Evolutionary conservation across 1,140 invertebrate genomes (phyloP).

Genomic region (Penaeus indicus): DNA sequence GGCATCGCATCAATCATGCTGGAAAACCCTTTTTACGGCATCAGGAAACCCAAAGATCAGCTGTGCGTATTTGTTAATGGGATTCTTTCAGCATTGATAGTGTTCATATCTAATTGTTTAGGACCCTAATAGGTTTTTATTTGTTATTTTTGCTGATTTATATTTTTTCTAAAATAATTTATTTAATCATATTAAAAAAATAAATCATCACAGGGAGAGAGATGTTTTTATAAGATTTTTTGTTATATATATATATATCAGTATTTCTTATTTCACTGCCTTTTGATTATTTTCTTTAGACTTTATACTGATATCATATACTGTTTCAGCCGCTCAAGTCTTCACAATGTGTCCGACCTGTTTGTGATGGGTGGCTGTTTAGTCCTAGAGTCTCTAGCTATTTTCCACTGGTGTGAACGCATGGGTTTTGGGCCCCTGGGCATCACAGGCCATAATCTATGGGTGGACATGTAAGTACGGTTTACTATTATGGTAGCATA

Average conservation of each 20-base stretch:
- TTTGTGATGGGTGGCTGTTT: slow-evolving; percentile 99
- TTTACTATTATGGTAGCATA: slow-evolving; percentile 37
- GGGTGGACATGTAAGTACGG: slow-evolving; percentile 92
- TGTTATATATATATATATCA: too few relatives aligned
- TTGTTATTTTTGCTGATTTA: too few relatives aligned
- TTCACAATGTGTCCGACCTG: slow-evolving; percentile 97
- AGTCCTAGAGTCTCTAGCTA: slow-evolving; percentile 91
- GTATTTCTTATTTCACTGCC: too few relatives aligned
- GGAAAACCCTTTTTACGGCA: slow-evolving; percentile 98
- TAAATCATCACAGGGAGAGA: too few relatives aligned
- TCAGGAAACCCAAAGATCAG: slow-evolving; percentile 92
- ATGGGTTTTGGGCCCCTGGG: slow-evolving; percentile 87
- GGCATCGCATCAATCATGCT: slow-evolving; percentile 94
- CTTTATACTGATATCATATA: too few relatives aligned
- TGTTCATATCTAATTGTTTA: neutral
- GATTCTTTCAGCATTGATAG: neutral
- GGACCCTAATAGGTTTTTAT: too few relatives aligned
- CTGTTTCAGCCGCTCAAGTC: slow-evolving; percentile 83
- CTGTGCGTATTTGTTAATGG: slow-evolving; percentile 76
- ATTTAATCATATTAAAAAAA: too few relatives aligned
- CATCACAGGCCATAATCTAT: slow-evolving; percentile 98
- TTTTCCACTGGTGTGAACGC: slow-evolving; percentile 81
- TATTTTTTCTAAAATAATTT: too few relatives aligned
- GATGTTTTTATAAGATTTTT: too few relatives aligned
- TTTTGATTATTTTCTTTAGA: too few relatives aligned